Evolutionary conservation across 2,888 invertebrate species (phyloP).

Genomic region (Trichogramma evanescens): DNA sequence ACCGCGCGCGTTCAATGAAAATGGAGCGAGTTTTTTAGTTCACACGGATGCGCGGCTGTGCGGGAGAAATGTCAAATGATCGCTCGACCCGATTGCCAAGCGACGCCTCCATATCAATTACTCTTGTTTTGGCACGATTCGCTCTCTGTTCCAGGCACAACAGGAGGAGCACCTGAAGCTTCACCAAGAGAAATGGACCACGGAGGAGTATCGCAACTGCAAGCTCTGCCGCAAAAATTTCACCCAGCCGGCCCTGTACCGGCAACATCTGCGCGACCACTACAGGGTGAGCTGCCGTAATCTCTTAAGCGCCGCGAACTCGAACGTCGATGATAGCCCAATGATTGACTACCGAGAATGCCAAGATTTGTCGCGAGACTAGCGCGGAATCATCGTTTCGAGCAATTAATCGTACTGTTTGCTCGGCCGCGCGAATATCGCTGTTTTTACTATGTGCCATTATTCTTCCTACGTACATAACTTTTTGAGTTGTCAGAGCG

Average conservation of each 20-base stretch:
- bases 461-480: too few species aligned
- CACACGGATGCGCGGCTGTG: too few species aligned
- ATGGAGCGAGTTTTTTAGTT: too few species aligned
- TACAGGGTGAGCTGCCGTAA: conserved; percentile 49
- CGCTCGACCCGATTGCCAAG: too few species aligned
- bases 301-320: not conserved
- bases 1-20: too few species aligned
- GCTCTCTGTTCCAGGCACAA: conserved; percentile 31
- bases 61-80: too few species aligned
- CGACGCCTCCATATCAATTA: too few species aligned
- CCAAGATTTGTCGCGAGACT: conserved; percentile 3
- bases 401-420: not conserved
- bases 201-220: conserved; percentile 50
- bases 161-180: conserved; percentile 42
- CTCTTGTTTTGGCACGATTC: too few species aligned
- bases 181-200: conserved; percentile 40
- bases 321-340: not conserved
- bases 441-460: too few species aligned
- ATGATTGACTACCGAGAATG: not conserved
- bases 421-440: too few species aligned
- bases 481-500: too few species aligned
- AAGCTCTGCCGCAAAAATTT: conserved; percentile 54
- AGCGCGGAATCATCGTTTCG: conserved; percentile 4
- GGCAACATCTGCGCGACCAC: conserved; percentile 52
- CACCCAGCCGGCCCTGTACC: conserved; percentile 45